Percentiles rank a stretch among this genome's conserved stretches.
Conservation (phyloP, 1,140 invertebrate species). For the Helicoverpa zea region DNA sequence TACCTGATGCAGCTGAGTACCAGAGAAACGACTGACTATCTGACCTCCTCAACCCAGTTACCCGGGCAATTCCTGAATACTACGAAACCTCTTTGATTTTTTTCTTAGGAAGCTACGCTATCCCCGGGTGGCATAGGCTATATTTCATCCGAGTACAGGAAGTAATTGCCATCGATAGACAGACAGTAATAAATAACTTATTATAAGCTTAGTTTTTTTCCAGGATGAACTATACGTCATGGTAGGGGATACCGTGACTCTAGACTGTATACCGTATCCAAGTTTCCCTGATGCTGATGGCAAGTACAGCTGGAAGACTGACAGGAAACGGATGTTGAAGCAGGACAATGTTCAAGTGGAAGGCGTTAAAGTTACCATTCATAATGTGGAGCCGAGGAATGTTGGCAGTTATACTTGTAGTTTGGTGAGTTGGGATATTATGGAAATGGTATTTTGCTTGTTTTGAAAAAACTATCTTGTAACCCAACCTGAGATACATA, state of each 20-base stretch:
- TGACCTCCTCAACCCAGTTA: too few species aligned
- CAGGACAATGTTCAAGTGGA: conserved; percentile 55
- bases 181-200: background rate
- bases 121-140: too few species aligned
- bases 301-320: conserved; percentile 57
- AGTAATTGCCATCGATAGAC: too few species aligned
- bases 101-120: too few species aligned
- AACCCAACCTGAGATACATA: too few species aligned
- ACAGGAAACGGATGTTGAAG: conserved; percentile 55
- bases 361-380: conserved; percentile 54
- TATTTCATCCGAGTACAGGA: too few species aligned
- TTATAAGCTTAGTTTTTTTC: background rate
- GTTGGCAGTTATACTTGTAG: conserved; percentile 61
- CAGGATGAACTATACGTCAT: conserved; percentile 66
- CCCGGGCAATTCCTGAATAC: too few species aligned
- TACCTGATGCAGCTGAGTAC: too few species aligned
- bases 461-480: too few species aligned
- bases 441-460: too few species aligned
- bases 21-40: too few species aligned
- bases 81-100: too few species aligned
- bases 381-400: conserved; percentile 52
- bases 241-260: conserved; percentile 56
- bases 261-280: conserved; percentile 37
- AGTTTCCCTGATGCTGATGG: background rate
- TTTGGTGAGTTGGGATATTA: background rate